Evolutionary conservation across 2,888 invertebrate species (phyloP), one percentile per base, ranked within the genome.

Genomic region (Drosophila fungiperda): DNA sequence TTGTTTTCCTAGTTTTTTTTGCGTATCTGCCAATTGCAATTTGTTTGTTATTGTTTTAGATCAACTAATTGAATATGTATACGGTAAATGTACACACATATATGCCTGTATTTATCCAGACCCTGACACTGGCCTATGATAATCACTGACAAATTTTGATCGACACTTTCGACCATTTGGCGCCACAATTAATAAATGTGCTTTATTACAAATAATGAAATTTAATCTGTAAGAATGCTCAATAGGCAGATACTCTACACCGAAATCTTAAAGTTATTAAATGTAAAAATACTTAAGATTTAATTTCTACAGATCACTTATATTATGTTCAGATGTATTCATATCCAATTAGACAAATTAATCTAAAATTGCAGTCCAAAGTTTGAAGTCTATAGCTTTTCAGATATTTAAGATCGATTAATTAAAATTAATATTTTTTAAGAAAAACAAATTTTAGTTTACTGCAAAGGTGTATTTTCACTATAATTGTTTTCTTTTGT

Each of bases 81-180:
- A 15, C 15, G 1, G 20, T 9, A 12, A 12, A 29, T 20, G 17
- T 8, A 15, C 5, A 15, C 5, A 11, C 26, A 1, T 23, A 15
- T 32, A 11, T 17, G n/a, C n/a, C 1, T 59, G 49, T 52, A 53
- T 17, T 42, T 64, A 72, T 57, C 42, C 45, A 45, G 35, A 4
- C 38, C 49, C 11, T 23, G 12, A n/a, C 40, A 12, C 26, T 48
- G 61, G 69, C 50, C 78, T 59, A 54, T 62, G 66, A 33, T 78
- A 76, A 81, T 76, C 70, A 57, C 48, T 40, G 57, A 58, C 68
- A 66, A 64, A 4, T 80, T 23, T 73, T 72, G 80, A 69, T 78
- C 72, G 89, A 84, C 82, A 68, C 76, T 68, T 87, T 89, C 73
- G 87, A 40, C 85, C 67, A 73, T 61, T 68, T 50, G 89, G 84